These are phyloP conservation scores for Diachrysia chrysitis DNA, from an alignment of 2,888 invertebrate species.

Conservation along the genomic window DNA sequence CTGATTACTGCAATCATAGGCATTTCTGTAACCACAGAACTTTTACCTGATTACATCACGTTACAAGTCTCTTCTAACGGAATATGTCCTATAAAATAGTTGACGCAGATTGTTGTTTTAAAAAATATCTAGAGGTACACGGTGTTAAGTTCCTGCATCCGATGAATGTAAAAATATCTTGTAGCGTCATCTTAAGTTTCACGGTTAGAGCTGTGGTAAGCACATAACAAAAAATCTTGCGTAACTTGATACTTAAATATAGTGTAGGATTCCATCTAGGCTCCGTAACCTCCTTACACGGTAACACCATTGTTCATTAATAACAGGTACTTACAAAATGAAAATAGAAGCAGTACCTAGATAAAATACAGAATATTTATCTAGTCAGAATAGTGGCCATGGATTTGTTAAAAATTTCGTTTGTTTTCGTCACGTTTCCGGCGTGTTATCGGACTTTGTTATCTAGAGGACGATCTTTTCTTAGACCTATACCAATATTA, in stretches of 20 bases:
- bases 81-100: conserved; percentile 51
- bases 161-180: conserved; percentile 77
- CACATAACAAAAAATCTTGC: conserved; percentile 72
- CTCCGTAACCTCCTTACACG: conserved; percentile 75
- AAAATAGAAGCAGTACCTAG: not conserved
- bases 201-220: conserved; percentile 78
- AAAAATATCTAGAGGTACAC: conserved; percentile 46
- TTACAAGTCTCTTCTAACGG: conserved; percentile 49
- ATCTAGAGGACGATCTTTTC: conserved; percentile 77
- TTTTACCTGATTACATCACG: conserved; percentile 55
- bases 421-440: conserved; percentile 66
- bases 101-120: conserved; percentile 39
- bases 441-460: conserved; percentile 71
- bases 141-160: conserved; percentile 71
- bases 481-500: conserved; percentile 83
- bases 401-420: conserved; percentile 21
- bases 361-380: not conserved
- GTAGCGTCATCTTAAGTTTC: conserved; percentile 75
- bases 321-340: conserved; percentile 2
- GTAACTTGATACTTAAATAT: conserved; percentile 77
- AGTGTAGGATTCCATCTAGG: conserved; percentile 83
- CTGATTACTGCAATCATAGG: conserved; percentile 57
- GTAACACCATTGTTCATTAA: conserved; percentile 51
- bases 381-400: not conserved
- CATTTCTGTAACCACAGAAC: conserved; percentile 55